phyloP scores from a whole-genome alignment of 2,113 vertebrate species.

The Cairina moschata region DNA sequence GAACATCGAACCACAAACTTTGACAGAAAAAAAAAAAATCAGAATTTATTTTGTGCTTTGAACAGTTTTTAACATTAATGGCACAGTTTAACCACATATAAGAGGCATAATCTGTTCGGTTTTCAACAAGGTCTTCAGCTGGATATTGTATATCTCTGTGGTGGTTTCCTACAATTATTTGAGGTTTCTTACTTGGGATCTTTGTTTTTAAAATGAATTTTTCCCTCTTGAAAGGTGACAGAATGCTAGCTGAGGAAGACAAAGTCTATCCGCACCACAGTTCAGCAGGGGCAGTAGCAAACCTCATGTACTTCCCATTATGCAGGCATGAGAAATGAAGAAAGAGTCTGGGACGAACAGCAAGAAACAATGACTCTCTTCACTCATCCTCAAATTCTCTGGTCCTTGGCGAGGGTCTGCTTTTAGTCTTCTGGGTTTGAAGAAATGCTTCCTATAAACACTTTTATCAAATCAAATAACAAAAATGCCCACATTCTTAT shows the following conservation, averaged over 20 bases:
- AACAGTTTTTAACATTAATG: constrained; percentile 32
- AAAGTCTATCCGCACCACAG: not conserved
- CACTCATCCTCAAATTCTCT: not conserved
- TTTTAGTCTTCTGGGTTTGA: not conserved
- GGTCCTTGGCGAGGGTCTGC: not conserved
- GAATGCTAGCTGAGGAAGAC: not conserved
- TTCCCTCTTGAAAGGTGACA: not conserved
- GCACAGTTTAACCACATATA: constrained; percentile 18
- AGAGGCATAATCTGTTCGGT: constrained; percentile 19
- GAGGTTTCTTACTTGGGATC: constrained; percentile 29
- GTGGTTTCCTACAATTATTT: constrained; percentile 33
- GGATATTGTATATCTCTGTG: constrained; percentile 21
- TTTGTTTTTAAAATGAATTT: not conserved
- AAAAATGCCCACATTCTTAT: not conserved
- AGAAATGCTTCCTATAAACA: not conserved
- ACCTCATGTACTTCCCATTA: accelerated
- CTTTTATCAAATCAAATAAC: not conserved
- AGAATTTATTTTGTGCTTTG: constrained; percentile 41
- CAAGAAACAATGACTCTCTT: not conserved
- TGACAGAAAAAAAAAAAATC: constrained; percentile 16
- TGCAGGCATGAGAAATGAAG: not conserved
- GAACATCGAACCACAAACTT: constrained; percentile 39
- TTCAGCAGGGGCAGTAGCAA: not conserved
- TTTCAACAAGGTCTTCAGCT: constrained; percentile 65
- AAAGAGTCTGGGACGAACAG: not conserved